Conservation (phyloP, 2,113 vertebrate genomes). For the Xiphophorus maculatus region DNA sequence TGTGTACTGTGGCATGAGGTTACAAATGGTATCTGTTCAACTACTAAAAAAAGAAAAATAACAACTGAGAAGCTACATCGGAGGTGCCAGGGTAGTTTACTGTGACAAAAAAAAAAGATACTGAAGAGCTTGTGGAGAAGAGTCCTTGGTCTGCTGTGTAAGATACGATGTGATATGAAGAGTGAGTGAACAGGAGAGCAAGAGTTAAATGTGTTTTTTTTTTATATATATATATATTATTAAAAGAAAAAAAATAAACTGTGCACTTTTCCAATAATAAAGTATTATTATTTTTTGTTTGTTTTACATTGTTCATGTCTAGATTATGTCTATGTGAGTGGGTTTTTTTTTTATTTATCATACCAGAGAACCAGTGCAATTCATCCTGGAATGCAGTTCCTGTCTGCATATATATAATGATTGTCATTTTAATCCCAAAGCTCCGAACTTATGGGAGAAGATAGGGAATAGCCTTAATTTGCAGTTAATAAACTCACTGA, state of each 20-base stretch:
- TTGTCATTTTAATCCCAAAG: constrained; percentile 61
- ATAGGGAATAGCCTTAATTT: constrained; percentile 49
- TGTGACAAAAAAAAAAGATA: constrained; percentile 45
- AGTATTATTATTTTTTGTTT: constrained; percentile 70
- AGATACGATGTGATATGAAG: constrained; percentile 50
- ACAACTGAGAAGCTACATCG: constrained; percentile 38
- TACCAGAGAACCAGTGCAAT: constrained; percentile 86
- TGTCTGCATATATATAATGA: constrained; percentile 57
- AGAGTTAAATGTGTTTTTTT: constrained; percentile 45
- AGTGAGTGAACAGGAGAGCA: constrained; percentile 30
- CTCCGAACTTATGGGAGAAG: constrained; percentile 18
- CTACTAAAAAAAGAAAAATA: constrained; percentile 39
- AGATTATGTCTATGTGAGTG: constrained; percentile 44
- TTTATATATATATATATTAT: constrained; percentile 34
- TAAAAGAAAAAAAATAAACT: constrained; percentile 70
- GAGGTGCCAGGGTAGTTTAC: constrained; percentile 41
- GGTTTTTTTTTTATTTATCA: constrained; percentile 67
- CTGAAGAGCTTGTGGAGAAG: constrained; percentile 44
- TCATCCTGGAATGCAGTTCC: constrained; percentile 65
- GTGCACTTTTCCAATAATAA: constrained; percentile 86
- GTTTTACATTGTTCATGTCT: constrained; percentile 57
- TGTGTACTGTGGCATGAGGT: constrained; percentile 73
- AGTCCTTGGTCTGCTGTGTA: constrained; percentile 46
- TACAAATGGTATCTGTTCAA: constrained; percentile 53
- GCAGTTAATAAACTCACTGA: constrained; percentile 10